phyloP scores from a whole-genome alignment of 2,888 invertebrate species.

The Acheta domesticus region DNA sequence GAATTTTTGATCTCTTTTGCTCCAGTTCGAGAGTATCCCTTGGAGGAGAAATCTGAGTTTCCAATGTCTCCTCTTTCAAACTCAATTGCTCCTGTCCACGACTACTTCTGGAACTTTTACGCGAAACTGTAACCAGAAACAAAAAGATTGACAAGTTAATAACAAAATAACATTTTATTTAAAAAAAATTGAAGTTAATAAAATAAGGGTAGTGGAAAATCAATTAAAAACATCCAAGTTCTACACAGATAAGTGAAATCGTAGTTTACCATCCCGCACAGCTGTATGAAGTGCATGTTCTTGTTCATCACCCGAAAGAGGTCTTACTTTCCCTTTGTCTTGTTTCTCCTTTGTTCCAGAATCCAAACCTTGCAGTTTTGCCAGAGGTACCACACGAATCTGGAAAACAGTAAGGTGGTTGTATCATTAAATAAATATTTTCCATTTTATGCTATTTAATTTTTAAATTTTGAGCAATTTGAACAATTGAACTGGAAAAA shows the following conservation, averaged over 20 bases:
- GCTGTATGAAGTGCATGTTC: too few relatives aligned
- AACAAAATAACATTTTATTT: background rate
- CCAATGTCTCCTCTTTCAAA: too few relatives aligned
- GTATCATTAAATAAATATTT: too few relatives aligned
- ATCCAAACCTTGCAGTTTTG: background rate
- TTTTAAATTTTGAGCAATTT: too few relatives aligned
- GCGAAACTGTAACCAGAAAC: background rate
- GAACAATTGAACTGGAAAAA: too few relatives aligned
- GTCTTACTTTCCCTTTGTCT: background rate
- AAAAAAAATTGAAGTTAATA: background rate
- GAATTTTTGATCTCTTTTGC: background rate
- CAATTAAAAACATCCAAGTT: too few relatives aligned
- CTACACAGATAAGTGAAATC: too few relatives aligned
- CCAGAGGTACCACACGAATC: background rate
- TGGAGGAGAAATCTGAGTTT: background rate
- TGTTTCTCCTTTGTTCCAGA: background rate
- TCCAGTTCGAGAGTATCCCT: background rate
- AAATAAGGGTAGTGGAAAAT: too few relatives aligned
- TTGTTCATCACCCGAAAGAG: too few relatives aligned
- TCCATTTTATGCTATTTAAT: too few relatives aligned
- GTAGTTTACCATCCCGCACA: too few relatives aligned
- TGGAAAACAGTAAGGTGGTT: conserved; percentile 19
- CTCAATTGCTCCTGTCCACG: too few relatives aligned
- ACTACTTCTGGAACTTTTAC: background rate
- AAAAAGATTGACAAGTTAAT: background rate